These are phyloP conservation scores for Tamandua tetradactyla DNA, from an alignment of 2,797 vertebrate species.

Conservation along the genomic window DNA sequence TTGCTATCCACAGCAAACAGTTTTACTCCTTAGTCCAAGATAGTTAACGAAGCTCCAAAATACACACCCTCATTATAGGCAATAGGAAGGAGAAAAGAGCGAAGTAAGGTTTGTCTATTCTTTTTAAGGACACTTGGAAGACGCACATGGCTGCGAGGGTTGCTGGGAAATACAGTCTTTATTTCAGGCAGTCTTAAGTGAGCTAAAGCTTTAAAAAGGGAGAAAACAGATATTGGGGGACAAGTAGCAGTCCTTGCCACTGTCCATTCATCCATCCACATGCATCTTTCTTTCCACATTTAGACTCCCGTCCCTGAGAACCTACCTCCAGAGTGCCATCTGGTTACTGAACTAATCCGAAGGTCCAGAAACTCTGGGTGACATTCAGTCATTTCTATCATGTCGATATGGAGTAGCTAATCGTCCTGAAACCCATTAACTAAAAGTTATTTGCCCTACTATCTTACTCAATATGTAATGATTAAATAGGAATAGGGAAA, in stretches of 20 bases:
- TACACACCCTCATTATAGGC: not conserved
- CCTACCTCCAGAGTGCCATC: not conserved
- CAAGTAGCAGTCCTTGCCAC: not conserved
- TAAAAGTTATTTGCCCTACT: constrained; percentile 20
- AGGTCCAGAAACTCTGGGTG: not conserved
- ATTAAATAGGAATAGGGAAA: not conserved
- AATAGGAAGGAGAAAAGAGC: not conserved
- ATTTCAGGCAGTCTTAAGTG: not conserved
- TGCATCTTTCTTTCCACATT: not conserved
- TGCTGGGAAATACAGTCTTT: not conserved
- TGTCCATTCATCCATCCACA: not conserved
- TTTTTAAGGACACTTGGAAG: constrained; percentile 15
- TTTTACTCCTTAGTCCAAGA: not conserved
- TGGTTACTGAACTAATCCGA: not conserved
- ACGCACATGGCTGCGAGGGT: not conserved
- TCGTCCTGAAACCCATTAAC: not conserved
- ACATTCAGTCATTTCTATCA: not conserved
- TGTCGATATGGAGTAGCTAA: not conserved
- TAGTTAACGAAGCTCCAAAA: not conserved
- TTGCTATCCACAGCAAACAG: not conserved
- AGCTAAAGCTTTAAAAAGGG: constrained; percentile 1
- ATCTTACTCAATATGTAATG: not conserved
- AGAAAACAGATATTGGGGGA: not conserved
- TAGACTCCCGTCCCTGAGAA: not conserved
- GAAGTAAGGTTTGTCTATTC: not conserved